These are phyloP conservation scores for Hippoglossus stenolepis DNA, from an alignment of 2,113 vertebrate genomes.

Conservation along the genomic window DNA sequence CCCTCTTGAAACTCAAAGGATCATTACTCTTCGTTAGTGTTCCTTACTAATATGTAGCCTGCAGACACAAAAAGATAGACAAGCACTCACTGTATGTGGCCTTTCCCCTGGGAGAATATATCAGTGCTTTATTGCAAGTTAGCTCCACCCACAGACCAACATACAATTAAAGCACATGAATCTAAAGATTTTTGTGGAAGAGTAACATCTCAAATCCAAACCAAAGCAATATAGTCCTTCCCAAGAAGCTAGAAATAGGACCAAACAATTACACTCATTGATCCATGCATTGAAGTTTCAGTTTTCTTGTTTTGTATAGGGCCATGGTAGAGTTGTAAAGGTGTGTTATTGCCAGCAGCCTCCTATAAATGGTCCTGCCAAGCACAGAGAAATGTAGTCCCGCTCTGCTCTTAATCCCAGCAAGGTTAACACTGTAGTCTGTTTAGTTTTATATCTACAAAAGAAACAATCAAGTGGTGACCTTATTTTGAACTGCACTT, in stretches of 20 bases:
- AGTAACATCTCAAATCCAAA: slow-evolving; percentile 1
- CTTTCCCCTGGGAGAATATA: slow-evolving; percentile 20
- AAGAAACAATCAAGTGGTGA: not conserved
- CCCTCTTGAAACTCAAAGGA: slow-evolving; percentile 49
- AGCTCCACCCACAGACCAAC: slow-evolving; percentile 11
- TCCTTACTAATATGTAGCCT: slow-evolving; percentile 65
- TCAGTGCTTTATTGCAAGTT: slow-evolving; percentile 19
- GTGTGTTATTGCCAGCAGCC: not conserved
- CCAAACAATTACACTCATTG: slow-evolving; percentile 5
- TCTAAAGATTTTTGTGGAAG: slow-evolving; percentile 6
- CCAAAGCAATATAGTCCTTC: not conserved
- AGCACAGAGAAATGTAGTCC: not conserved
- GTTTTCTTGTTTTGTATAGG: not conserved
- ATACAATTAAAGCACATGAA: not conserved
- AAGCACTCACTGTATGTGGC: slow-evolving; percentile 35
- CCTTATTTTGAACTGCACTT: not conserved
- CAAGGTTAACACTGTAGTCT: not conserved
- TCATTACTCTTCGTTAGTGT: slow-evolving; percentile 78
- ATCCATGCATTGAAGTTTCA: not conserved
- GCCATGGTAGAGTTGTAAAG: not conserved
- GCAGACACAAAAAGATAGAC: slow-evolving; percentile 57
- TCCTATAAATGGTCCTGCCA: not conserved
- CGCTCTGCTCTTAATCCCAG: not conserved
- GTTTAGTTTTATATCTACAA: slow-evolving; percentile 7
- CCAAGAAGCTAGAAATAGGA: not conserved